Evolutionary conservation across 2,113 vertebrate species (phyloP), one percentile per base, ranked within the genome.

Genomic region (Gobiocypris rarus): DNA sequence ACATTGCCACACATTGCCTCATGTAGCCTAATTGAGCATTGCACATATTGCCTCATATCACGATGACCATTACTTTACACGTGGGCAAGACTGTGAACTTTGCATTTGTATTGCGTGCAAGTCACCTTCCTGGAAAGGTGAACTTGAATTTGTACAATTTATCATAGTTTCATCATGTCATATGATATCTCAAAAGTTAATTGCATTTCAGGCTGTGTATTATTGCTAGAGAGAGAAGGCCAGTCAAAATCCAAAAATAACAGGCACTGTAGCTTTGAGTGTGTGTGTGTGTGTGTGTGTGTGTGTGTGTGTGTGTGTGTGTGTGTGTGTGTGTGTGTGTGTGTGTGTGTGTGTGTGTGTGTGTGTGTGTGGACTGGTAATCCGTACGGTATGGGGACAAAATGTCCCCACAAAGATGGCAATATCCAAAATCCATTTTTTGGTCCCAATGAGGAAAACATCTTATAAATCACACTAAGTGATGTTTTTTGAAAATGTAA

Each of bases 161-260:
- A 50, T 80, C 24, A 63, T 48, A 48, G 56, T 65, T 65, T 80
- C 13, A 45, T 28, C 24, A 48, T 67, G 48, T n/a, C 45, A 67
- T 69, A 4, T 54, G 63, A 56, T 58, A 76, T 41, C 52, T 38
- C 4, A 2, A 41, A 69, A 69, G 45, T 69, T 69, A 81, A 81
- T 81, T 67, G 79, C 28, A 81, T 81, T 81, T 50, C 79, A 81
- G 19, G 45, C 63, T 69, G 75, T 56, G 75, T 38, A 41, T 75
- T 54, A 67, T 82, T 82, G 65, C 65, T 82, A 56, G 65, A 70
- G 65, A 56, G 28, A 11, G 19, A 82, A 56, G 65, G 80, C 80
- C 65, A 34, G 80, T 82, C 80, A 70, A 82, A 81, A 82, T 82
- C 65, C 48, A 82, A 82, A 82, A 82, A 82, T 82, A 71, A 70